A percentile compares a stretch with the other conserved stretches of the same genome.
Conservation (phyloP, 1,140 invertebrate species). For the Caenorhabditis brenneri region DNA sequence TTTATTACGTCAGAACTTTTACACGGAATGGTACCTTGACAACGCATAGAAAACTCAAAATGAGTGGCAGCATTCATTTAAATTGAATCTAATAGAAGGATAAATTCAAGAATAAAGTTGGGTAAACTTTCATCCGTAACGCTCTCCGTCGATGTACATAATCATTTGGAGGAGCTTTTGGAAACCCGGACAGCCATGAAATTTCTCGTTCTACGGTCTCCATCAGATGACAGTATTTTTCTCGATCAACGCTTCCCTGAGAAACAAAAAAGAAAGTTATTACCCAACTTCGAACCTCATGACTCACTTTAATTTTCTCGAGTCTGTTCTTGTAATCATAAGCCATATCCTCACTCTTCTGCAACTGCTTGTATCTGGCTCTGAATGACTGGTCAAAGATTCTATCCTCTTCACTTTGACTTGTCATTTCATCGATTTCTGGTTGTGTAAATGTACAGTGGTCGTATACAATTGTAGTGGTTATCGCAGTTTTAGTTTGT, state of each 20-base stretch:
- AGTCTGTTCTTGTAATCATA: constrained; percentile 10
- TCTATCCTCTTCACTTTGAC: constrained; percentile 2
- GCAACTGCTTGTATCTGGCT: constrained; percentile 7
- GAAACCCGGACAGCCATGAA: constrained; percentile 4
- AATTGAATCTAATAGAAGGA: constrained; percentile 8
- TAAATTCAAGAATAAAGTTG: constrained; percentile 13
- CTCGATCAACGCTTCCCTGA: neutral
- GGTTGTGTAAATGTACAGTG: constrained; percentile 8
- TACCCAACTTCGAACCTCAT: too few species aligned
- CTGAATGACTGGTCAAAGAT: neutral
- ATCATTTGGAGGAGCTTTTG: constrained; percentile 4
- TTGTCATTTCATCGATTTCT: constrained; percentile 8
- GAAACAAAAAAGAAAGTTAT: too few species aligned
- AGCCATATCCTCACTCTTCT: constrained; percentile 20
- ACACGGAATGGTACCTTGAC: too few species aligned
- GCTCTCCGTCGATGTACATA: neutral
- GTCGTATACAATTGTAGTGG: constrained; percentile 12
- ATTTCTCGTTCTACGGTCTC: constrained; percentile 4
- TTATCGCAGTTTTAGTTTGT: neutral
- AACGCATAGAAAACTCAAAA: too few species aligned
- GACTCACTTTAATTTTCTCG: neutral
- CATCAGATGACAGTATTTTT: neutral
- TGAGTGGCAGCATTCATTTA: neutral
- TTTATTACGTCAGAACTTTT: too few species aligned
- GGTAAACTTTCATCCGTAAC: constrained; percentile 11